A percentile compares a stretch with the other conserved stretches of the same genome.
These are phyloP conservation scores for Zosterops lateralis DNA, from an alignment of 2,113 vertebrate species.

Conservation along the genomic window DNA sequence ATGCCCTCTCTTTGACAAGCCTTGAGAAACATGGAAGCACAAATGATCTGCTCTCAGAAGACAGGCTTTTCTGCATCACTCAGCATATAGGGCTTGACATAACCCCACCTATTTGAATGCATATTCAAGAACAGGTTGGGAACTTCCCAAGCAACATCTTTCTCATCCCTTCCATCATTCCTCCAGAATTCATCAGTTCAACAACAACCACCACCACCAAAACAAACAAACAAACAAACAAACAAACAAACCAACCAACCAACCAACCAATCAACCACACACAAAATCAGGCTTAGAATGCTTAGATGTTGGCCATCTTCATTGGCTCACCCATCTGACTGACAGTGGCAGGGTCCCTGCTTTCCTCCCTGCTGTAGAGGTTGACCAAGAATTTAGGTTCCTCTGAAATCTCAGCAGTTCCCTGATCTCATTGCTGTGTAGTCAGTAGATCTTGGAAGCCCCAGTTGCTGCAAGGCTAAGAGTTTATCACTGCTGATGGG, in stretches of 20 bases:
- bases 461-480: fast-evolving
- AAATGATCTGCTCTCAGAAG: background rate
- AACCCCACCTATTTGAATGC: background rate
- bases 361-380: background rate
- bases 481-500: background rate
- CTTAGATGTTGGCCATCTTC: background rate
- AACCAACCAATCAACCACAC: background rate
- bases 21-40: background rate
- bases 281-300: background rate
- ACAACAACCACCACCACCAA: background rate
- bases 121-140: background rate
- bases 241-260: background rate
- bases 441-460: background rate
- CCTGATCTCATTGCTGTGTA: background rate
- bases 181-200: background rate
- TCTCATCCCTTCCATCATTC: background rate
- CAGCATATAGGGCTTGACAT: background rate
- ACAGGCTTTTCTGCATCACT: background rate
- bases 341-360: background rate
- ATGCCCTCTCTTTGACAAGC: background rate
- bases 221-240: background rate
- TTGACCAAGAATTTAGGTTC: background rate
- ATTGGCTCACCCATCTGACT: background rate
- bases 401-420: background rate
- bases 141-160: background rate